Percentiles rank a stretch among this genome's conserved stretches.
Conservation (phyloP, 2,888 invertebrate genomes). For the Apamea anceps region DNA sequence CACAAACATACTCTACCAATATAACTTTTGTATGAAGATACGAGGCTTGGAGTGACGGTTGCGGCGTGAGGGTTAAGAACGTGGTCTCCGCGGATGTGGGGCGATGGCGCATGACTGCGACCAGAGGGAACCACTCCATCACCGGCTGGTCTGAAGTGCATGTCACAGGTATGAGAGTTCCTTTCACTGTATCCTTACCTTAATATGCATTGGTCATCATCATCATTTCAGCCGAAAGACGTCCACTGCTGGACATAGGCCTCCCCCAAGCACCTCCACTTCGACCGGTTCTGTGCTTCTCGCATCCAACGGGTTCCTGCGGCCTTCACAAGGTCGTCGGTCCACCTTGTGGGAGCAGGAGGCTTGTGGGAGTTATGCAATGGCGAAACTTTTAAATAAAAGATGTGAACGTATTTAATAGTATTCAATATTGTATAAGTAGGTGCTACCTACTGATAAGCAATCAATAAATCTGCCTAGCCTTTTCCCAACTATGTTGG, state of each 20-base stretch:
- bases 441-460: neutral
- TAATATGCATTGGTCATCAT: neutral
- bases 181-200: constrained; percentile 1
- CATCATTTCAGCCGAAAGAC: too few species aligned
- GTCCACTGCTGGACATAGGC: too few species aligned
- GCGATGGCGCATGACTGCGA: constrained; percentile 84
- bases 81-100: constrained; percentile 80
- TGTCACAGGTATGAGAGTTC: constrained; percentile 76
- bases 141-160: constrained; percentile 83
- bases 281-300: too few species aligned
- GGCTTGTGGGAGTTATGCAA: neutral
- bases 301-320: too few species aligned
- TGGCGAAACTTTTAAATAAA: neutral
- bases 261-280: too few species aligned
- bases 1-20: neutral
- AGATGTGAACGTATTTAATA: neutral
- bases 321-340: too few species aligned
- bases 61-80: constrained; percentile 82
- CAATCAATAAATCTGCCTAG: neutral
- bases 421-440: neutral
- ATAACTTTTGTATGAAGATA: constrained; percentile 70
- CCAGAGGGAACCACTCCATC: constrained; percentile 70
- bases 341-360: too few species aligned
- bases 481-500: neutral
- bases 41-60: constrained; percentile 80